Base-by-base conservation (phyloP, 2,888 invertebrate species). In the Lepidocyrtinus sp. region DNA sequence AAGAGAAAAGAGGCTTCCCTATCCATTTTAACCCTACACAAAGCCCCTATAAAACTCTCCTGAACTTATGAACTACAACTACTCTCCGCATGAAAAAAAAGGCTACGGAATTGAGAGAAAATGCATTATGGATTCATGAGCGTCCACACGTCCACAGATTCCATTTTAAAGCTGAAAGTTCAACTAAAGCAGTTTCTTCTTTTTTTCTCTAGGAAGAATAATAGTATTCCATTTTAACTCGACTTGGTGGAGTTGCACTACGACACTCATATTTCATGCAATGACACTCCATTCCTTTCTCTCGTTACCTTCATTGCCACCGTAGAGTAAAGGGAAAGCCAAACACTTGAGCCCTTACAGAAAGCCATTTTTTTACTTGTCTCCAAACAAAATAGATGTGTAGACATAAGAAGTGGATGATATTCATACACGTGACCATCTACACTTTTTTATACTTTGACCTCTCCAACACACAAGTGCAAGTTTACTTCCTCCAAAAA, bases 111-210 rank as follows among this genome's bases (percentile, higher is more conserved):
- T 45, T 24, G 26, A 61, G 24, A 45, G 63, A 64, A 67, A 73
- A 73, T 79, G 79, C 79, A 79, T 79, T 79, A 79, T 64, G 73
- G 79, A 79, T 79, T 79, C 79, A 79, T 79, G 79, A 79, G 73
- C 68, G 74, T 73, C 79, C 74, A 79, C 77, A 77, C 59, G 59
- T 27, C 19, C 24, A 61, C 24, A 74, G 74, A 80, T 65, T 70
- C 75, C 69, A 80, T 80, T 80, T 75, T 80, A 55, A 25, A 22
- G 62, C 17, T 21, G 22, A 62, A 17, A 21, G 62, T 17, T 62
- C 62, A 62, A 12, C 12, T 5, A 36, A 36, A 36, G 36, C 36
- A 7, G 55, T 55, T 9, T n/a, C 2, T 55, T n/a, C 55, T 55
- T 55, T 55, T n/a, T 55, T 55, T 55, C n/a, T 55, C 55, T 17